These are phyloP conservation scores for Oreocharis arfaki DNA, from an alignment of 2,113 vertebrate species.

Conservation along the genomic window DNA sequence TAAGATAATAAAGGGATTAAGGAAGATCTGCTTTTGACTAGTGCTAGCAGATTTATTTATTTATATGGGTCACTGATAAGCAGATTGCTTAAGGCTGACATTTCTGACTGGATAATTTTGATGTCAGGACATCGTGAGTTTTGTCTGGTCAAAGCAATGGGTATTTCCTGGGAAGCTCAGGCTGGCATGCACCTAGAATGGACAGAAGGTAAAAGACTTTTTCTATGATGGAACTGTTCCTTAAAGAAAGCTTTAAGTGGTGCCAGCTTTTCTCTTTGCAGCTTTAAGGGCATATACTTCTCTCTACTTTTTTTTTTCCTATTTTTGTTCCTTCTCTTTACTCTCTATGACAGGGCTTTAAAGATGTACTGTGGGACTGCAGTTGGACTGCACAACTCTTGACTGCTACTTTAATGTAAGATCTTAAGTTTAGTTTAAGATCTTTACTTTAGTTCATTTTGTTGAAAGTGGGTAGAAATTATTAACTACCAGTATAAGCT, in stretches of 20 bases:
- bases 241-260: not conserved
- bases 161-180: not conserved
- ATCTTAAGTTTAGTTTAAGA: not conserved
- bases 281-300: not conserved
- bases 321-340: not conserved
- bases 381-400: not conserved
- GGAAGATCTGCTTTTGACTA: not conserved
- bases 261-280: not conserved
- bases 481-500: not conserved
- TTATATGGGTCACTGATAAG: not conserved
- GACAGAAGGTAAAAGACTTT: not conserved
- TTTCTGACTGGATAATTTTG: not conserved
- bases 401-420: not conserved
- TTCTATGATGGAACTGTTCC: not conserved
- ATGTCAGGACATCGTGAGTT: not conserved
- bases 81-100: not conserved
- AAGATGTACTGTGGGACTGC: not conserved
- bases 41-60: not conserved
- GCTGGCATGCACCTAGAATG: not conserved
- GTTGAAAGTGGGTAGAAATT: not conserved
- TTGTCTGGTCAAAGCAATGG: not conserved
- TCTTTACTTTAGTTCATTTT: not conserved
- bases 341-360: not conserved
- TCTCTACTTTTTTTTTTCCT: accelerated
- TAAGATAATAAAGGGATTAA: not conserved